Evolutionary conservation across 1,140 invertebrate genomes (phyloP), one percentile per base, ranked within the genome.

Genomic region (Diorhabda carinulata): DNA sequence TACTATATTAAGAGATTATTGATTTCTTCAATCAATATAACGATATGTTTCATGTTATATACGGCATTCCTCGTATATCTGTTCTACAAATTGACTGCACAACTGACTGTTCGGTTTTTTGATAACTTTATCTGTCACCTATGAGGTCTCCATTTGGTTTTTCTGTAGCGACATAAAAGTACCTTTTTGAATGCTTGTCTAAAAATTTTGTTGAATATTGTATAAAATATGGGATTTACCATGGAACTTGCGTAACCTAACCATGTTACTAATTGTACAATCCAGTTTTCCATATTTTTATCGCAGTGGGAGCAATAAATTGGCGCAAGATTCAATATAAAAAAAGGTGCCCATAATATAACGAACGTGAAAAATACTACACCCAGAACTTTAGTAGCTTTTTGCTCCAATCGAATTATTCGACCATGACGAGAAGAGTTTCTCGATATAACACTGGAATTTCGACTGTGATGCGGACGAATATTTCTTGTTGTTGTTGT

Each of bases 281-380:
- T 89, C 83, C 89, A 91, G 67, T 86, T 88, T 40, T 87, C 84
- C 60, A 94, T 90, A 43, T 86, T 81, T 44, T 87, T 85, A 73
- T 93, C 92, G 78, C 92, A 95, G 66, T 91, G 86, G 2, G 86
- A 86, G 77, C 92, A 94, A 3, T 94, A 82, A 0, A 89, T 89
- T 4, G 91, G 91, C 67, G 95, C 82, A 64, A 96, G 83, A 77
- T 97, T 97, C 3, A 95, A 83, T 1, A 94, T 90, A 82, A 97
- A 97, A 83, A 97, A 97, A 2, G 95, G 95, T 2, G 94, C 90
- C 95, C 95, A 97, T 5, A 96, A 86, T 8, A 96, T 89, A 2
- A 97, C 94, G 80, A 97, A 97, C 0, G 93, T 94, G 78, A 95
- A 94, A 82, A 97, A 97, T 1, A 97, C 93, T 0, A 97, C 91